These are phyloP conservation scores for Cirrhinus mrigala DNA, from an alignment of 2,797 vertebrate genomes.

Conservation along the genomic window DNA sequence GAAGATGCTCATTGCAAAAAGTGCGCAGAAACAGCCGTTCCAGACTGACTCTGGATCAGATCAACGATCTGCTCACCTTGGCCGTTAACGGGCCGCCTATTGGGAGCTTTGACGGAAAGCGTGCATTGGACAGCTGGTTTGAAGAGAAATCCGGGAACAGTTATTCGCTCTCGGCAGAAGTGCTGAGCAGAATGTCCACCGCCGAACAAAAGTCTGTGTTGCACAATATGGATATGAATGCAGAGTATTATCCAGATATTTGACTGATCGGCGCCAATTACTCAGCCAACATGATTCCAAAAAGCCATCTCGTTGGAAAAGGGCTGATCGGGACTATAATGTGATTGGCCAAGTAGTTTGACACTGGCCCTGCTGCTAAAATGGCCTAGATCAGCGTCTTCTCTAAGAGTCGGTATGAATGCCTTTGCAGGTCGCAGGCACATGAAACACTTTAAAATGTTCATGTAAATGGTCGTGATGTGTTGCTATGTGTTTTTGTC, in stretches of 20 bases:
- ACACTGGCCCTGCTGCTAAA: slow-evolving; percentile 69
- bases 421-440: slow-evolving; percentile 62
- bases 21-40: slow-evolving; percentile 90
- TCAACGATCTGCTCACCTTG: slow-evolving; percentile 90
- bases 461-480: slow-evolving; percentile 49
- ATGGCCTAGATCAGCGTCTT: slow-evolving; percentile 62
- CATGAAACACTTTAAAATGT: slow-evolving; percentile 53
- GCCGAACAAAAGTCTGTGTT: slow-evolving; percentile 87
- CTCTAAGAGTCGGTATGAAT: slow-evolving; percentile 55
- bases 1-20: slow-evolving; percentile 86
- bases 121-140: slow-evolving; percentile 96
- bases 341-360: slow-evolving; percentile 63
- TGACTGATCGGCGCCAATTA: slow-evolving; percentile 71
- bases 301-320: slow-evolving; percentile 61
- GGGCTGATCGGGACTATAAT: slow-evolving; percentile 61
- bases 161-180: slow-evolving; percentile 85
- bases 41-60: slow-evolving; percentile 90
- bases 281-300: slow-evolving; percentile 50
- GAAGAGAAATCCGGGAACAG: slow-evolving; percentile 95
- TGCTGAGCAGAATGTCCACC: slow-evolving; percentile 87
- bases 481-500: slow-evolving; percentile 52
- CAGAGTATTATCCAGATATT: slow-evolving; percentile 89
- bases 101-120: slow-evolving; percentile 90
- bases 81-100: slow-evolving; percentile 92
- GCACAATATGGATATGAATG: slow-evolving; percentile 84